A percentile compares a stretch with the other conserved stretches of the same genome.
Conservation (phyloP, 2,797 vertebrate genomes). For the Echiichthys vipera region DNA sequence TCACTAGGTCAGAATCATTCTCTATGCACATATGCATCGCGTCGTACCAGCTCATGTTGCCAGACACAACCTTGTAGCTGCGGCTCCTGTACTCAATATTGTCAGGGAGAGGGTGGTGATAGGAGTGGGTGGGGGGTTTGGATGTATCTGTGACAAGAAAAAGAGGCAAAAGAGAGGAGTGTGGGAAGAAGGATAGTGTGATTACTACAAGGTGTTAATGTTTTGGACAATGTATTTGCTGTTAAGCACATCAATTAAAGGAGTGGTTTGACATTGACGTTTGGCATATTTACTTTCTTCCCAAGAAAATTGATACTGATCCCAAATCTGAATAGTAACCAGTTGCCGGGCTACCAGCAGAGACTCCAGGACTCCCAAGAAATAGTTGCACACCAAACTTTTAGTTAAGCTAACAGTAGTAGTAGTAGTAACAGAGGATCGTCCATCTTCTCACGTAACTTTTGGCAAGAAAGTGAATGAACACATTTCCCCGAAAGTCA, state of each 20-base stretch:
- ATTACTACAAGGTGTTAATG: conserved; percentile 3
- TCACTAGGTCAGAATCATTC: conserved; percentile 88
- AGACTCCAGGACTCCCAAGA: background rate
- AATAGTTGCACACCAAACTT: background rate
- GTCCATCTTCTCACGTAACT: background rate
- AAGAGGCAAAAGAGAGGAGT: background rate
- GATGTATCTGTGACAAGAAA: conserved; percentile 74
- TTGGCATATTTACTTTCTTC: background rate
- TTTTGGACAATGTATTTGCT: background rate
- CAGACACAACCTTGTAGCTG: conserved; percentile 88
- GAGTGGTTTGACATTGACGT: background rate
- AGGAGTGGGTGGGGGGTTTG: conserved; percentile 83
- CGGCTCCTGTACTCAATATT: conserved; percentile 90
- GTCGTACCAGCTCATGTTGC: conserved; percentile 94
- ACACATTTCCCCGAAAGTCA: background rate
- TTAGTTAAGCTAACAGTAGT: background rate
- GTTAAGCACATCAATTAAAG: background rate
- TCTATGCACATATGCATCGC: conserved; percentile 87
- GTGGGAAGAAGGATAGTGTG: background rate
- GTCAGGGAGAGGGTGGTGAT: conserved; percentile 81
- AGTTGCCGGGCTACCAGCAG: background rate
- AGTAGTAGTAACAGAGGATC: no score
- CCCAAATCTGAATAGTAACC: background rate
- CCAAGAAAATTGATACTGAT: background rate
- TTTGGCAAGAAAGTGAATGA: background rate